Base-by-base conservation (phyloP, 2,888 invertebrate genomes). In the Ichneumoninae sp. region DNA sequence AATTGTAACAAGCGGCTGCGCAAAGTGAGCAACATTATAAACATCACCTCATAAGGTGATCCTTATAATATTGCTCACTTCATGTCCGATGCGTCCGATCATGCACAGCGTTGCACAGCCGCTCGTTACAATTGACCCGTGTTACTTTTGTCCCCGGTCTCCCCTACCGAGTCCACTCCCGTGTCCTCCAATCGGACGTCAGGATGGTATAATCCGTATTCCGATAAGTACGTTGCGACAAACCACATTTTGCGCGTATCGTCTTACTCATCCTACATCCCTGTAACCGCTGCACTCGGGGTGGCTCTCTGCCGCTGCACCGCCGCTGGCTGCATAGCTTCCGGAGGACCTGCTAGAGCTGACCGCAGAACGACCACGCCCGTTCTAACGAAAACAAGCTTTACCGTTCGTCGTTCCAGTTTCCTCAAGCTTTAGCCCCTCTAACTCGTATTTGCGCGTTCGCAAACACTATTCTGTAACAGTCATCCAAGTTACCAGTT, bases 151-250 rank as follows among this genome's bases (percentile, higher is more conserved):
- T 19, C 19, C 19, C 19, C 19, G 19, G 19, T 19, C 19, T 19
- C 19, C 0, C 19, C 19, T 0, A 57, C 26, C 4, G 36, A 44
- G 66, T 19, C 33, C 33, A 30, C 30, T 33, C 13, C 7, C n/a
- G 1, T 33, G 62, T 62, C 30, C 30, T 30, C 65, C 65, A 71
- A 79, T 72, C 66, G 65, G 65, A 65, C 52, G 52, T 71, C 36
- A 81, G 77, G 30, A 70, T 44, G 72, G 68, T 66, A 57, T 84
- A 84, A 86, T 85, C 82, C 84, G 84, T 86, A 84, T 86, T 86
- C 82, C 70, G 80, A 84, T 86, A 84, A 84, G 84, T 84, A 82
- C 80, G 54, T 82, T 84, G 82, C 71, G 75, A 69, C 80, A 80
- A 82, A 86, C 82, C 82, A 84, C 83, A 78, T 83, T 81, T 83